A percentile compares a stretch with the other conserved stretches of the same genome.
Evolutionary conservation across 2,113 vertebrate species (phyloP).

Genomic region (Natator depressus): DNA sequence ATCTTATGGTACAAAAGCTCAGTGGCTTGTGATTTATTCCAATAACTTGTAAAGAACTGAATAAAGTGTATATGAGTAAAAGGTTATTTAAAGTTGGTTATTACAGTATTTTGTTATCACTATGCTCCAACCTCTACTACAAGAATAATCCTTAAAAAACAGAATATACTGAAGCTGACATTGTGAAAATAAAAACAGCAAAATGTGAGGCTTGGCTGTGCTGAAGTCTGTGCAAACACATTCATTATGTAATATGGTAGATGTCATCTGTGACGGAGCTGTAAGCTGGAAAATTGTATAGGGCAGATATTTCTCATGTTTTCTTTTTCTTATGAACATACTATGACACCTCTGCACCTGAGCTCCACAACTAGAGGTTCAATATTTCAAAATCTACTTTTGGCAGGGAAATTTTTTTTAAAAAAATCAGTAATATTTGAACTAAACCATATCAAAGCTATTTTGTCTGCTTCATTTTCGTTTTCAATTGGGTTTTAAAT

Average conservation of each 20-base stretch:
- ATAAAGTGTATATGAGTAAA: slow-evolving; percentile 13
- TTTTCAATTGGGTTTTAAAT: background rate
- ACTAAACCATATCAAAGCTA: background rate
- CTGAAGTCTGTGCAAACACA: background rate
- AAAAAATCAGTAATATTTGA: background rate
- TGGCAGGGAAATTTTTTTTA: background rate
- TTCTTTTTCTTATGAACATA: background rate
- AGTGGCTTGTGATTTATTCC: background rate
- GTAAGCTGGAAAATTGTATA: background rate
- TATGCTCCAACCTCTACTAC: background rate
- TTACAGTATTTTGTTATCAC: background rate
- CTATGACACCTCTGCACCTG: background rate
- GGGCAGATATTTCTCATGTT: background rate
- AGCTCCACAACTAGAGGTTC: background rate
- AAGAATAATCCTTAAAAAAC: background rate
- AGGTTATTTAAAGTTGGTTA: background rate
- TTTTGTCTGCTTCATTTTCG: background rate
- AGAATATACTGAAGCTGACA: background rate
- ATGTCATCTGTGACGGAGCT: background rate
- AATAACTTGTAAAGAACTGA: background rate
- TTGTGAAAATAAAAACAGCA: background rate
- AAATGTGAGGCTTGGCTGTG: background rate
- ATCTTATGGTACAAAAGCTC: background rate
- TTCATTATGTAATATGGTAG: background rate
- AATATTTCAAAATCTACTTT: background rate